Base-by-base conservation (phyloP, 2,888 invertebrate species). In the Cotesia congregata region DNA sequence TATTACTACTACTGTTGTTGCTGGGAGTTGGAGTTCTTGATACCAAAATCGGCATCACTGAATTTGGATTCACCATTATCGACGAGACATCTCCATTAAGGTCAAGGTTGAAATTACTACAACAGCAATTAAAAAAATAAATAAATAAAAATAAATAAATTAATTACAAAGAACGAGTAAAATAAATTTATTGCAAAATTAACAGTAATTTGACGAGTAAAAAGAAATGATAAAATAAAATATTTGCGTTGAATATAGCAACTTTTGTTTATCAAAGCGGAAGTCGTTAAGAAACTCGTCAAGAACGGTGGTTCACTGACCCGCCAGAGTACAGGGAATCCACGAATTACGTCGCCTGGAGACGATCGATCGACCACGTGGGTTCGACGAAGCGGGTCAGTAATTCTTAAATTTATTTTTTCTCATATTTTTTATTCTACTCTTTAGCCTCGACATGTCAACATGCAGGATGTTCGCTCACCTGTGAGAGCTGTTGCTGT, bases 41-140 rank as follows among this genome's bases (percentile, higher is more conserved):
- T 7, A 86, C 93, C 80, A 94, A 92, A 61, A 94, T 91, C 1
- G 97, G 97, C 94, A 97, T 95, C 65, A 97, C 96, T 39, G 95
- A 95, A 86, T 96, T 96, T 4, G 97, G 97, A 90, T 97, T 97
- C 5, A 97, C 97, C 93, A 97, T 94, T 81, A 95, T 94, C 12
- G 94, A 93, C 79, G 93, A 93, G 64, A 94, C 94, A 86, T 95
- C 95, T 7, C 93, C 93, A 39, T 92, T 93, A 82, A 94, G 91
- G 87, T 94, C 94, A 83, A 94, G 89, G 86, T 93, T 93, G 86
- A 93, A 93, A 83, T 93, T 93, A 75, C 88, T 88, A 81, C 38
- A 83, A 39, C 39, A 59, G 20, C 7, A 40, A 17, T 6, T 17
- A 20, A 30, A 50, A 50, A 9, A 20, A 38, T 50, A 60, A 62